Conservation (phyloP, 2,797 vertebrate species). For the Gymnopithys bicolor region DNA sequence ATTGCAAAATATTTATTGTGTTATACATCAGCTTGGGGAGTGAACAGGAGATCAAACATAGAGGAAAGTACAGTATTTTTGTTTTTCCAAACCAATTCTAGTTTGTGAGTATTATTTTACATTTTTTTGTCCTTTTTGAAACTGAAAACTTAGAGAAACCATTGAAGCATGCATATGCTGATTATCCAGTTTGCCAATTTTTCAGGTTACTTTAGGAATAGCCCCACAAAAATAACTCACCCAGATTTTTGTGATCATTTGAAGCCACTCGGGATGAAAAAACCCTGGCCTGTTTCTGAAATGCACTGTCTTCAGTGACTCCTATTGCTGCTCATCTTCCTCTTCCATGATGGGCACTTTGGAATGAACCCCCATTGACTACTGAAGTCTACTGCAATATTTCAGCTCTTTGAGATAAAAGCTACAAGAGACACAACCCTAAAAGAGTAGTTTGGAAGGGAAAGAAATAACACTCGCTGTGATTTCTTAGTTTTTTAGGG, state of each 20-base stretch:
- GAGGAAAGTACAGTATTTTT: accelerated
- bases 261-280: neutral
- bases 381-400: neutral
- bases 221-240: neutral
- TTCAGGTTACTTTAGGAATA: neutral
- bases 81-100: neutral
- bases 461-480: neutral
- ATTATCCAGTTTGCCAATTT: accelerated
- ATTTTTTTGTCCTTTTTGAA: neutral
- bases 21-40: neutral
- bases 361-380: neutral
- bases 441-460: neutral
- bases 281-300: neutral
- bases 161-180: accelerated
- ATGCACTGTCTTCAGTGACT: neutral
- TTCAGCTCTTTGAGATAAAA: neutral
- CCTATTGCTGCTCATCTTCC: accelerated
- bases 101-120: neutral
- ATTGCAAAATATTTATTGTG: neutral
- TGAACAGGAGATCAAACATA: neutral
- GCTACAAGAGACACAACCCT: neutral
- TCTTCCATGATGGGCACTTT: neutral
- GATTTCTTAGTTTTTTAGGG: neutral
- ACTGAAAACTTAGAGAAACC: neutral
- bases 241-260: neutral